A percentile compares a stretch with the other conserved stretches of the same genome.
phyloP scores from a whole-genome alignment of 2,888 invertebrate genomes.

The Cacoxenus indagator region DNA sequence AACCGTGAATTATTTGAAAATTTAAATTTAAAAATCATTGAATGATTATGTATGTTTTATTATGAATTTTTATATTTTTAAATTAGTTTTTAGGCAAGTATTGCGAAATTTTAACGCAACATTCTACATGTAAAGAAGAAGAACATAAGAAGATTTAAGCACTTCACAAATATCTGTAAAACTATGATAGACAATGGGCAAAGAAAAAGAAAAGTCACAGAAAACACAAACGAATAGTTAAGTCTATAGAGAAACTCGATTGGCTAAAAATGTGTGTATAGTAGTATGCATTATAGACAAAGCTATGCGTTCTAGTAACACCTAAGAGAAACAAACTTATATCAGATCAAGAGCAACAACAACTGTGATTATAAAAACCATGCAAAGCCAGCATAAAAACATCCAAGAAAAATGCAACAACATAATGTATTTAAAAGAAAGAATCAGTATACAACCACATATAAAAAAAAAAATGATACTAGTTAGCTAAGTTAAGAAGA shows the following conservation, averaged over 20 bases:
- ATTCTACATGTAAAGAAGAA: not conserved
- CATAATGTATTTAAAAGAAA: slow-evolving; percentile 13
- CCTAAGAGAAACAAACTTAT: slow-evolving; percentile 20
- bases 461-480: not conserved
- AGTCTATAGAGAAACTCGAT: too few species aligned
- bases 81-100: slow-evolving; percentile 28
- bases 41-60: slow-evolving; percentile 42
- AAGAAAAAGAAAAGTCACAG: slow-evolving; percentile 19
- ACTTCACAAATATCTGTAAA: slow-evolving; percentile 51
- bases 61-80: slow-evolving; percentile 40
- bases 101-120: not conserved
- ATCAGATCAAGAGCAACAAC: slow-evolving; percentile 62
- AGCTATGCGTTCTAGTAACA: too few species aligned
- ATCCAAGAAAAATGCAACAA: slow-evolving; percentile 42
- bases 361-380: slow-evolving; percentile 53
- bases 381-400: slow-evolving; percentile 30
- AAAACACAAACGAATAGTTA: too few species aligned
- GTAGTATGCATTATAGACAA: too few species aligned
- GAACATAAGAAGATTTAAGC: slow-evolving; percentile 55
- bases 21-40: slow-evolving; percentile 21
- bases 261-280: too few species aligned
- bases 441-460: too few species aligned
- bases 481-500: slow-evolving; percentile 27
- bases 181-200: slow-evolving; percentile 28
- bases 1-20: too few species aligned